phyloP scores from a whole-genome alignment of 2,797 vertebrate species.

The Lerista edwardsae region DNA sequence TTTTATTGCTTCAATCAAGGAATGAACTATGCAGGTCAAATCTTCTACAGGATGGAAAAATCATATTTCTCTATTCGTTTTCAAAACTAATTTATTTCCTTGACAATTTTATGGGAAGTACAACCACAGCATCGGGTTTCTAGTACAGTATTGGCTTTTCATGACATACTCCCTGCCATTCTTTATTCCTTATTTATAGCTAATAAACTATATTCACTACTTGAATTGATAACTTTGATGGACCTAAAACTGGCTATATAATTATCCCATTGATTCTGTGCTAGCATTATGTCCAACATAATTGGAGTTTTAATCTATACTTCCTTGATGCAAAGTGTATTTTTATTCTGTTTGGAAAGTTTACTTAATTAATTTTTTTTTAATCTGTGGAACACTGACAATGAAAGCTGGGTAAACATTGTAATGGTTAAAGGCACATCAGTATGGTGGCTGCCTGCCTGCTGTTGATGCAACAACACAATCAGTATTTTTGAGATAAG shows the following conservation, averaged over 20 bases:
- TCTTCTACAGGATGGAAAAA: not conserved
- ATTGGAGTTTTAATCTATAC: not conserved
- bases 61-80: constrained; percentile 8
- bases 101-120: constrained; percentile 10
- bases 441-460: not conserved
- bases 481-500: not conserved
- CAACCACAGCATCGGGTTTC: not conserved
- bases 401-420: not conserved
- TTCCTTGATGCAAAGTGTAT: not conserved
- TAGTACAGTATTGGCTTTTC: not conserved
- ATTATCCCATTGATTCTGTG: not conserved
- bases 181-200: not conserved
- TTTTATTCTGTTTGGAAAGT: not conserved
- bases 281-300: not conserved
- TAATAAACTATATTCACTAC: not conserved
- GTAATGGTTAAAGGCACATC: not conserved
- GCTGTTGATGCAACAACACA: not conserved
- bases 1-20: constrained; percentile 12
- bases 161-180: fast-evolving
- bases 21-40: not conserved
- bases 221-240: not conserved
- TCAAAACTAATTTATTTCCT: not conserved
- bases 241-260: not conserved
- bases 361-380: not conserved
- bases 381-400: not conserved